Evolutionary conservation across 2,888 invertebrate species (phyloP).

Genomic region (Thereva unica): DNA sequence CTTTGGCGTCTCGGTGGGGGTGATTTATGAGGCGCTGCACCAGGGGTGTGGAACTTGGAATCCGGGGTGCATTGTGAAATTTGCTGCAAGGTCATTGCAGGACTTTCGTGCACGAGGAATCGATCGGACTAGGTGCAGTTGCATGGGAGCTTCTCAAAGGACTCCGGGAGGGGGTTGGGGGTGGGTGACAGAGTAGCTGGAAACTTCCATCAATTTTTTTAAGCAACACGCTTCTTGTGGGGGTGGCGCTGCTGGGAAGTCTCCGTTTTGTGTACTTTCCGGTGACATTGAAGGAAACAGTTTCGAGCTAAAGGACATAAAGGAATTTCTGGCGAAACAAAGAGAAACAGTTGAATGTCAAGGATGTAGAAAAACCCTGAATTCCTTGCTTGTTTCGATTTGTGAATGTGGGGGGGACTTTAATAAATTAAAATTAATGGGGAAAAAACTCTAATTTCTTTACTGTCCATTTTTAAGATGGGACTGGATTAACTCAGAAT

Average conservation of each 20-base stretch:
- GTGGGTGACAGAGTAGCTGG: conserved; percentile 20
- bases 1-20: conserved; percentile 1
- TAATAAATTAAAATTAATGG: too few relatives aligned
- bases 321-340: conserved; percentile 25
- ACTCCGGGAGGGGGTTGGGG: conserved; percentile 2
- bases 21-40: conserved; percentile 5
- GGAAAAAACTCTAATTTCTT: too few relatives aligned
- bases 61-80: background rate
- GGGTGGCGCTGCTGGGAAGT: conserved; percentile 2
- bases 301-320: conserved; percentile 8
- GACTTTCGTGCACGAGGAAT: conserved; percentile 12
- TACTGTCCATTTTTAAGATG: too few relatives aligned
- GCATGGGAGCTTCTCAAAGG: background rate
- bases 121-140: conserved; percentile 15
- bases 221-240: background rate
- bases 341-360: conserved; percentile 26
- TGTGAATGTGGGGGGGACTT: background rate
- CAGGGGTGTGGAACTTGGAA: background rate
- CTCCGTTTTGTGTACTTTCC: conserved; percentile 8
- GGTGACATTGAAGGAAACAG: conserved; percentile 20
- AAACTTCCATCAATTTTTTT: conserved; percentile 34
- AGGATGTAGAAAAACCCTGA: conserved; percentile 5
- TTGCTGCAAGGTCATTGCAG: conserved; percentile 22
- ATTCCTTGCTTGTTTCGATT: background rate
- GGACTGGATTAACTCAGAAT: too few relatives aligned